Evolutionary conservation across 2,797 vertebrate species (phyloP).

Genomic region (Macroramphosus scolopax): DNA sequence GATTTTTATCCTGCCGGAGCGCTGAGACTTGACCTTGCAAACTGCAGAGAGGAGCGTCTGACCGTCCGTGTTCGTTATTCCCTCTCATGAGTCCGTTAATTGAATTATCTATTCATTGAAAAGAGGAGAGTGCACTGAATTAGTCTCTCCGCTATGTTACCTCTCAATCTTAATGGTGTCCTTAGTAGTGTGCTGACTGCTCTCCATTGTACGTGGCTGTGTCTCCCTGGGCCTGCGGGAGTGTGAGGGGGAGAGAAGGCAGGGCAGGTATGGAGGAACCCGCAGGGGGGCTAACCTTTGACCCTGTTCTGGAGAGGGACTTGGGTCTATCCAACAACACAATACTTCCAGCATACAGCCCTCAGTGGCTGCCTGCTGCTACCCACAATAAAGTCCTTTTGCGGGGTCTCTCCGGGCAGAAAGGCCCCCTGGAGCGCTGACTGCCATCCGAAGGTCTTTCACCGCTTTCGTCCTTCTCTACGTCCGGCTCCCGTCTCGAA

Average conservation of each 20-base stretch:
- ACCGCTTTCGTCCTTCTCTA: conserved; percentile 68
- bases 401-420: conserved; percentile 80
- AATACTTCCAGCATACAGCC: conserved; percentile 83
- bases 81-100: conserved; percentile 59
- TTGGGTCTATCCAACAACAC: conserved; percentile 76
- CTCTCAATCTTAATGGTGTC: conserved; percentile 66
- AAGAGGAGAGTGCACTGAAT: conserved; percentile 63
- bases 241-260: conserved; percentile 42
- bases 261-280: conserved; percentile 82
- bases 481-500: conserved; percentile 44
- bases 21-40: conserved; percentile 47
- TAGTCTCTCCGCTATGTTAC: conserved; percentile 66
- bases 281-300: conserved; percentile 83
- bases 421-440: conserved; percentile 84
- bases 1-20: conserved; percentile 59
- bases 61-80: conserved; percentile 42
- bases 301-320: conserved; percentile 73
- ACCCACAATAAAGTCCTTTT: conserved; percentile 83
- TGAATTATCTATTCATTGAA: conserved; percentile 66
- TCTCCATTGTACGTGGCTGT: conserved; percentile 49
- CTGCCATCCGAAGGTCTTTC: conserved; percentile 88
- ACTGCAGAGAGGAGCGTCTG: conserved; percentile 32
- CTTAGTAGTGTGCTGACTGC: conserved; percentile 59
- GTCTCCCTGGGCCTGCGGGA: conserved; percentile 41
- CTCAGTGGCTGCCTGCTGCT: conserved; percentile 90